phyloP scores from a whole-genome alignment of 1,140 invertebrate species.

The Vollenhovia emeryi region DNA sequence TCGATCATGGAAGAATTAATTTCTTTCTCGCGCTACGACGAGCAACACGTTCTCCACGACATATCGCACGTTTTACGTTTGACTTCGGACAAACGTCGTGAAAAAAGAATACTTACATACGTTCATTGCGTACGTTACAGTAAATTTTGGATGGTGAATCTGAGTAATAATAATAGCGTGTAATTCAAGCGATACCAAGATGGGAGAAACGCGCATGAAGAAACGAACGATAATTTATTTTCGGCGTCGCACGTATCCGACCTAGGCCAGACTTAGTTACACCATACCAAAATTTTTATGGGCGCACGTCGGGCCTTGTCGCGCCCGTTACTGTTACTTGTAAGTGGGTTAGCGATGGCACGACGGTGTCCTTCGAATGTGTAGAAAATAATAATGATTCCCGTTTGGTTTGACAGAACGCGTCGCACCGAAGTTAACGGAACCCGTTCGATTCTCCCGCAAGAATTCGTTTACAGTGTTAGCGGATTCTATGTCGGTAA shows the following conservation, averaged over 20 bases:
- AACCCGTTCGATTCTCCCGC: not conserved
- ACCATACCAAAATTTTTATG: slow-evolving; percentile 54
- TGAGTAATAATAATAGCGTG: too few relatives aligned
- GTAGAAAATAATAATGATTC: slow-evolving; percentile 41
- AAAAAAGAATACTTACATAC: too few relatives aligned
- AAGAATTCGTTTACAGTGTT: slow-evolving; percentile 24
- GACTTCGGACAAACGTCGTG: too few relatives aligned
- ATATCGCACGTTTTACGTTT: too few relatives aligned
- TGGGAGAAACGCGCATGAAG: not conserved
- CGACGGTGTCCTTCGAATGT: not conserved
- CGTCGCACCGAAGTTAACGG: slow-evolving; percentile 21
- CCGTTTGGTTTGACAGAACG: not conserved
- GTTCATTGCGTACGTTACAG: too few relatives aligned
- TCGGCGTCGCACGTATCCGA: not conserved
- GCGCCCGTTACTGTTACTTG: slow-evolving; percentile 54
- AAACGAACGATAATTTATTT: not conserved
- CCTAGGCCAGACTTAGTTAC: not conserved
- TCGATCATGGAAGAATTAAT: too few relatives aligned
- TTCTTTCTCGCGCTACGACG: not conserved
- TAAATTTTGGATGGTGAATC: too few relatives aligned
- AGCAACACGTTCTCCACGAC: too few relatives aligned
- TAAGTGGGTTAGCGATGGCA: slow-evolving; percentile 55
- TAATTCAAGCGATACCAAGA: too few relatives aligned
- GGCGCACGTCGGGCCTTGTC: not conserved
- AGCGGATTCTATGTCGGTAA: slow-evolving; percentile 16